phyloP scores from a whole-genome alignment of 2,888 invertebrate genomes.

The Patella pellucida region DNA sequence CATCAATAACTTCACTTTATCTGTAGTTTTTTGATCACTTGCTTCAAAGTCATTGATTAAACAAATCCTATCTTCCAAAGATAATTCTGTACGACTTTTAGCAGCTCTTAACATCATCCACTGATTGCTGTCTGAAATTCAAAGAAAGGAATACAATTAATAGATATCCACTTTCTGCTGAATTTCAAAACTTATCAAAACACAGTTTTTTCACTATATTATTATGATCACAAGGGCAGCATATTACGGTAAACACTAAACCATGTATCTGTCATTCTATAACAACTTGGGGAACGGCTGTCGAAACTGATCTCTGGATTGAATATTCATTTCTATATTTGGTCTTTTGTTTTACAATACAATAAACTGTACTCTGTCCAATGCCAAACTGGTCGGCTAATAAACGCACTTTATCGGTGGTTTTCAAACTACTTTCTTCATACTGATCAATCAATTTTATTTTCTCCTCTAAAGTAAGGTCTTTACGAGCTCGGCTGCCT shows the following conservation, averaged over 20 bases:
- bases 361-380: constrained; percentile 2
- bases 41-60: background rate
- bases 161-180: no score
- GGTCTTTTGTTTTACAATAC: background rate
- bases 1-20: background rate
- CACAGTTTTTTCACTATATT: no score
- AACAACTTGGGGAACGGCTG: no score
- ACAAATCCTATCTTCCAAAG: background rate
- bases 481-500: background rate
- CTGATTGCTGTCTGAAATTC: no score
- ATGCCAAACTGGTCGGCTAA: background rate
- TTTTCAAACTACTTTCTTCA: background rate
- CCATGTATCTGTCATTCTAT: no score
- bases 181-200: no score
- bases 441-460: background rate
- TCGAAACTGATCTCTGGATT: background rate
- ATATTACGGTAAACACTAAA: no score
- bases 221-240: no score
- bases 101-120: no score
- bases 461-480: background rate
- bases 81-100: background rate
- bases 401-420: background rate
- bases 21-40: background rate
- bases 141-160: no score
- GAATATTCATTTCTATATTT: background rate